phyloP scores from a whole-genome alignment of 2,113 vertebrate genomes.

The Crypturellus undulatus region DNA sequence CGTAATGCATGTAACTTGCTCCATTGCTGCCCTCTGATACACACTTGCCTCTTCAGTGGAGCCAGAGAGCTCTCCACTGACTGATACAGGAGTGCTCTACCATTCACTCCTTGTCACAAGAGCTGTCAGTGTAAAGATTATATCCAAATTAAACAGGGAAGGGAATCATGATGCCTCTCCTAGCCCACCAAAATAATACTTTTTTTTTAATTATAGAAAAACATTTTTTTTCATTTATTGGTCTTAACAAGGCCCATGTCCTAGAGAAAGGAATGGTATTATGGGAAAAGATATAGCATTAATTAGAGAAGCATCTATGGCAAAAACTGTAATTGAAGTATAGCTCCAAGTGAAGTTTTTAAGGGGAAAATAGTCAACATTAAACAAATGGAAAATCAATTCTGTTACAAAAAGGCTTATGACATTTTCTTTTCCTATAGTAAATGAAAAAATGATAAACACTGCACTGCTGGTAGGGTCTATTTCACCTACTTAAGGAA shows the following conservation, averaged over 20 bases:
- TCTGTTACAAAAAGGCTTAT: neutral
- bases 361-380: neutral
- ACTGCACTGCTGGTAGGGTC: neutral
- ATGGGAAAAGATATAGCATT: neutral
- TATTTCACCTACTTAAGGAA: neutral
- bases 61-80: neutral
- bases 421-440: neutral
- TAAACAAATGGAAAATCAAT: neutral
- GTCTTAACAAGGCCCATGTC: neutral
- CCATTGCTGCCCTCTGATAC: neutral
- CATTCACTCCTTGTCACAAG: neutral
- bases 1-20: neutral
- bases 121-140: neutral
- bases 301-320: neutral
- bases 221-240: neutral
- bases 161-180: neutral
- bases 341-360: neutral
- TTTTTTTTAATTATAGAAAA: neutral
- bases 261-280: neutral
- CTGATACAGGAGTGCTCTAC: neutral
- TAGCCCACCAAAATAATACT: neutral
- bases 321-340: neutral
- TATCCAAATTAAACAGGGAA: neutral
- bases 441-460: conserved; percentile 5
- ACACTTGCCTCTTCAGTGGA: neutral